Conservation (phyloP, 2,888 invertebrate genomes). For the Sisyra nigra region DNA sequence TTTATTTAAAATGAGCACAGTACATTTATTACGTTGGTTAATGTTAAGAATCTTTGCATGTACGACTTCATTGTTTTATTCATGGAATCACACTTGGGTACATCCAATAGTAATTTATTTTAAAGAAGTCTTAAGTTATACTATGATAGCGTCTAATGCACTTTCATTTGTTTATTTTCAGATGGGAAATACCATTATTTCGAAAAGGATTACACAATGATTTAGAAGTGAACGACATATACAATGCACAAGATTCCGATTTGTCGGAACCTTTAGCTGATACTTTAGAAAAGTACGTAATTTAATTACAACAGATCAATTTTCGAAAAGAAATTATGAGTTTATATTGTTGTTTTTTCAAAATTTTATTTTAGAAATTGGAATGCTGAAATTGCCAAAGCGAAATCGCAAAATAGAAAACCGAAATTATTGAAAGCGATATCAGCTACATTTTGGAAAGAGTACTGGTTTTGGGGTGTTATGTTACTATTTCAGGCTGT, state of each 20-base stretch:
- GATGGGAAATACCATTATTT: constrained; percentile 37
- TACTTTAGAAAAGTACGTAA: constrained; percentile 44
- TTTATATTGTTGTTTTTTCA: no score
- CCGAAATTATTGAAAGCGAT: constrained; percentile 49
- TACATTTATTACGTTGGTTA: no score
- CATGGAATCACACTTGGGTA: no score
- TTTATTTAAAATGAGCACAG: no score
- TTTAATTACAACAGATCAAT: background rate
- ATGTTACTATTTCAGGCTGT: constrained; percentile 42
- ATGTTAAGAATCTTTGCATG: no score
- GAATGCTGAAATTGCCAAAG: constrained; percentile 42
- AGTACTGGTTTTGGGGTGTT: constrained; percentile 43
- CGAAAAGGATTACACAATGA: constrained; percentile 55
- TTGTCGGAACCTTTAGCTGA: constrained; percentile 51
- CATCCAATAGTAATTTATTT: no score
- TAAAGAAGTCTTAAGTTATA: no score
- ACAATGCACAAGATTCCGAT: constrained; percentile 50
- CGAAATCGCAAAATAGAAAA: constrained; percentile 35
- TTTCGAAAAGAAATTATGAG: no score
- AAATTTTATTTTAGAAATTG: constrained; percentile 37
- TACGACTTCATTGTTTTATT: no score
- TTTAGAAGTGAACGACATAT: constrained; percentile 56
- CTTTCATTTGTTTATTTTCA: no score
- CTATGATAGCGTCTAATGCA: no score
- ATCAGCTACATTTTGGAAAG: constrained; percentile 49